Percentiles rank a stretch among this genome's conserved stretches.
Conservation (phyloP, 2,113 vertebrate genomes). For the Carassius gibelio region DNA sequence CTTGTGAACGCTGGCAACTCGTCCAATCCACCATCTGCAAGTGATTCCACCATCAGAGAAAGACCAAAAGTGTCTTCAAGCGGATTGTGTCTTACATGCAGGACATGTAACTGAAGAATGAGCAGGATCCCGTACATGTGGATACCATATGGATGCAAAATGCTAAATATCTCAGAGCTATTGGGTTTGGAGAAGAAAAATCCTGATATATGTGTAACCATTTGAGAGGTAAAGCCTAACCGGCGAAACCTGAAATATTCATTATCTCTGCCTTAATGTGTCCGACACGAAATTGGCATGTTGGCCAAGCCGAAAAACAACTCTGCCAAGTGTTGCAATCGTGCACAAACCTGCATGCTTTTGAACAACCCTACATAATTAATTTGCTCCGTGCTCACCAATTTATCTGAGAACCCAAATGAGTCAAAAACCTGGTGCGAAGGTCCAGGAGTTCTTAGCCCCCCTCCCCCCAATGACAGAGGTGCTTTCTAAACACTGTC, state of each 20-base stretch:
- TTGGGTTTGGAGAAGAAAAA: constrained; percentile 34
- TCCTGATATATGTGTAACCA: constrained; percentile 6
- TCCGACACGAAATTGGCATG: constrained; percentile 4
- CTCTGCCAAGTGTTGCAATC: constrained; percentile 15
- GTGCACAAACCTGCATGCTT: background rate
- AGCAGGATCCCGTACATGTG: constrained; percentile 41
- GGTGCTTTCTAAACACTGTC: constrained; percentile 31
- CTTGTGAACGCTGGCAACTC: constrained; percentile 27
- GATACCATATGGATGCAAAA: constrained; percentile 37
- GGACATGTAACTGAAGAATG: constrained; percentile 44
- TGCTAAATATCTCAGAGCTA: constrained; percentile 4
- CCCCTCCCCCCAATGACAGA: background rate
- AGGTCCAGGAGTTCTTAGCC: constrained; percentile 17
- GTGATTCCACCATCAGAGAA: constrained; percentile 44
- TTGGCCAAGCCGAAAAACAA: background rate
- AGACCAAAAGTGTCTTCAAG: constrained; percentile 31
- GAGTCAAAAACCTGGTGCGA: constrained; percentile 18
- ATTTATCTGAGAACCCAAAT: constrained; percentile 13
- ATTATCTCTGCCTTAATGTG: constrained; percentile 38
- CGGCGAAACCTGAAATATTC: constrained; percentile 45
- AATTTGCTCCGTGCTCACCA: background rate
- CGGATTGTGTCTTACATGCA: constrained; percentile 43
- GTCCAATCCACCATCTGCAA: constrained; percentile 53
- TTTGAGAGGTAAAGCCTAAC: constrained; percentile 25
- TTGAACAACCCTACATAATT: constrained; percentile 1